Evolutionary conservation across 1,140 invertebrate species (phyloP), one percentile per base, ranked within the genome.

Genomic region (Ceratina calcarata): DNA sequence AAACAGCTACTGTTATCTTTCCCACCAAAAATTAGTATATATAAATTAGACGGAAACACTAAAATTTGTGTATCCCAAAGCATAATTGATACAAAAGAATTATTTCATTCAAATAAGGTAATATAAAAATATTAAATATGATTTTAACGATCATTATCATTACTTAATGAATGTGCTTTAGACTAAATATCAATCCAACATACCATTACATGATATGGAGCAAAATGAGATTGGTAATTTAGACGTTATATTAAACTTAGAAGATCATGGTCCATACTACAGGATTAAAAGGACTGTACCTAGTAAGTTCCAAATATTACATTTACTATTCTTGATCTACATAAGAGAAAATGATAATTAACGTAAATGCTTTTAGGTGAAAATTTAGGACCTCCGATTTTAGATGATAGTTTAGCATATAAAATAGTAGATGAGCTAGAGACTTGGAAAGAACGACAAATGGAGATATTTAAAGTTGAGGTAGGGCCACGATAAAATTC

Each of bases 401-500:
- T 94, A 15, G 91, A 94, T 71, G 93, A 94, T 49, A 89, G 89
- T 78, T 88, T 94, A 65, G 90, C 90, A 1, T 91, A 94, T 27
- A 93, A 93, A 90, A 94, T 94, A 81, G 90, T 94, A 18, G 88
- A 92, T 27, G 93, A 94, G 70, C 88, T 94, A 6, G 93, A 94
- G 87, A 91, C 90, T 3, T 94, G 94, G 94, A 94, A 94, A 84
- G 92, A 93, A 80, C 86, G 85, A 37, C 92, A 94, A 78, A 93
- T 93, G 71, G 91, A 93, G 83, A 87, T 93, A 76, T 94, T 94
- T 82, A 88, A 83, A 78, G 78, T 83, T 22, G 91, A 93, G 86
- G 93, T 93, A 88, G 55, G 85, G 37, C 7, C 37, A 10, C 37
- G 8, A 45, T 10, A 45, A 45, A 79, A 57, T 55, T 45, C n/a